phyloP scores from a whole-genome alignment of 2,797 vertebrate species.

The Acanthurus leucopareius region DNA sequence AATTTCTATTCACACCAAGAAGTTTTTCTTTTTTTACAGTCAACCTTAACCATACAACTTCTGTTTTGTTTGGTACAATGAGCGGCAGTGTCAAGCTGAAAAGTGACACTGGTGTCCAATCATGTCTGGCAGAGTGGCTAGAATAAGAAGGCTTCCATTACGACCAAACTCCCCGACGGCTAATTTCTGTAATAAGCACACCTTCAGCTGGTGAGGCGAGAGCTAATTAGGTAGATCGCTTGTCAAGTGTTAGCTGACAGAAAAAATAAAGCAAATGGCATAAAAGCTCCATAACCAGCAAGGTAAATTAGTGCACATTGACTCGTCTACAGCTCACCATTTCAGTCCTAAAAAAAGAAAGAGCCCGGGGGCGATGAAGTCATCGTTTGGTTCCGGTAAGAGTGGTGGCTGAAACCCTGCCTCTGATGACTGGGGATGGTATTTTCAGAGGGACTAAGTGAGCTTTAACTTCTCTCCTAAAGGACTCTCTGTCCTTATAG shows the following conservation, averaged over 20 bases:
- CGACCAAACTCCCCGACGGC: conserved; percentile 50
- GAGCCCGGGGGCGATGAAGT: conserved; percentile 42
- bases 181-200: conserved; percentile 68
- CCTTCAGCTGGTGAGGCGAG: conserved; percentile 53
- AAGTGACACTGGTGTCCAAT: conserved; percentile 49
- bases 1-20: not conserved
- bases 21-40: not conserved
- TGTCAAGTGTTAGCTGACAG: conserved; percentile 56
- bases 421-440: conserved; percentile 35
- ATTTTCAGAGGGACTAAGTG: conserved; percentile 39
- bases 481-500: conserved; percentile 9
- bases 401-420: conserved; percentile 39
- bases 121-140: conserved; percentile 39
- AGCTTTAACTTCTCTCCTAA: conserved; percentile 12
- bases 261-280: conserved; percentile 46
- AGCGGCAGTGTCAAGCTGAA: conserved; percentile 9
- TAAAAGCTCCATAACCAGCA: conserved; percentile 45
- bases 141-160: conserved; percentile 49
- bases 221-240: conserved; percentile 62
- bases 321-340: conserved; percentile 53
- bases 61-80: conserved; percentile 15
- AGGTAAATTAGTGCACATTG: conserved; percentile 63
- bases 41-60: conserved; percentile 1
- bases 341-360: conserved; percentile 49
- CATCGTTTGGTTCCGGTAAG: conserved; percentile 47